Evolutionary conservation across 2,797 vertebrate genomes (phyloP).

Genomic region (Acanthurus tractus): DNA sequence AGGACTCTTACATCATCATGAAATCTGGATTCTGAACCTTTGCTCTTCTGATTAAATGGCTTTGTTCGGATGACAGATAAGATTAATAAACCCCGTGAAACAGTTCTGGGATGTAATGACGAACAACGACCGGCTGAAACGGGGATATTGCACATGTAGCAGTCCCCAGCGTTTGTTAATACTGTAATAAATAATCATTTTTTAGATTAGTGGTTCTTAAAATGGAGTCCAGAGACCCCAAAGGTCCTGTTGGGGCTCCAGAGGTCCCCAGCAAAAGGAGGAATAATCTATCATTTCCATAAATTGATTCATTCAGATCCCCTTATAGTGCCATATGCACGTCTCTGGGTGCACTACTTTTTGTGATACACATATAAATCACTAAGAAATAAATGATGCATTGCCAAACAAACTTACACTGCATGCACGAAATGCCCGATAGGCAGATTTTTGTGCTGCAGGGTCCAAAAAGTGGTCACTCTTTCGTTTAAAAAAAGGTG

Average conservation of each 20-base stretch:
- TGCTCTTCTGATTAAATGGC: slow-evolving; percentile 44
- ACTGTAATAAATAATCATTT: not conserved
- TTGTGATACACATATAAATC: not conserved
- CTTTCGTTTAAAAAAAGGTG: not conserved
- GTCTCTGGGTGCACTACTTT: no score
- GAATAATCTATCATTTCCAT: no score
- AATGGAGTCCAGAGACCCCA: no score
- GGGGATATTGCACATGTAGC: slow-evolving; percentile 6
- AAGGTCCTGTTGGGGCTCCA: no score
- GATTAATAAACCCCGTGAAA: slow-evolving; percentile 50
- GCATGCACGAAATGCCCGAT: no score
- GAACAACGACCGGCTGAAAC: slow-evolving; percentile 43
- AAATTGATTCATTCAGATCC: no score
- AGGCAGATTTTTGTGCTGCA: not conserved
- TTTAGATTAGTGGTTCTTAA: not conserved
- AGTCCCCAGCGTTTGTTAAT: not conserved
- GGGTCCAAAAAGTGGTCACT: not conserved
- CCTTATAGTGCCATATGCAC: no score
- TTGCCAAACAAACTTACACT: not conserved
- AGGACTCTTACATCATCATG: slow-evolving; percentile 4
- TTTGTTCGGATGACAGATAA: slow-evolving; percentile 52
- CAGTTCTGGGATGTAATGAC: slow-evolving; percentile 36
- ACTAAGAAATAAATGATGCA: not conserved
- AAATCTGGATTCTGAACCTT: slow-evolving; percentile 34
- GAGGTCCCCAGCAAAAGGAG: no score